Evolutionary conservation across 2,797 vertebrate species (phyloP), one percentile per base, ranked within the genome.

Genomic region (Chanos chanos): DNA sequence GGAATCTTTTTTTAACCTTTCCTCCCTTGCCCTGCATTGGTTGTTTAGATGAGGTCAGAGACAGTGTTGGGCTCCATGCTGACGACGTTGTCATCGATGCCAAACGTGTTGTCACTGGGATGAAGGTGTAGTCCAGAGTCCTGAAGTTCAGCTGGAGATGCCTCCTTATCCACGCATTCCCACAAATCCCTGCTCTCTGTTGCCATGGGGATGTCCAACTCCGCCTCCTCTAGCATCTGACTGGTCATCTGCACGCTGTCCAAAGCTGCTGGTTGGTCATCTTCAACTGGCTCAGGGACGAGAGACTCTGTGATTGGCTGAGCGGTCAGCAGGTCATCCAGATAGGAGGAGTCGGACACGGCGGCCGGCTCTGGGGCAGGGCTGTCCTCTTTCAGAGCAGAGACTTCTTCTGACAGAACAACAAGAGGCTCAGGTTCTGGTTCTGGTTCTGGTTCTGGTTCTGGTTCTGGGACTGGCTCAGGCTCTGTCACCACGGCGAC

Each of bases 21-120:
- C n/a, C n/a, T 69, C 74, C 4, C 76, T 78, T 0, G 68, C 44
- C 28, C 66, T 63, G 44, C 73, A 64, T 66, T 64, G 60, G 57
- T 83, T 80, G 57, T 73, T 73, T 64, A 81, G 66, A 80, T 76
- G 63, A 82, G 61, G 68, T 87, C 83, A 62, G 55, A 48, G 54
- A 79, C 73, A 9, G 76, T 54, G 61, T 81, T 76, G 43, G 72
- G 79, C 16, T 56, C 68, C n/a, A n/a, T 16, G 18, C 24, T 56
- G 18, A 39, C 4, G 0, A 22, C 64, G 36, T 62, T 44, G 18
- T 47, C 63, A 24, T 54, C 58, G 15, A 52, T 30, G 21, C 15
- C 45, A 49, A 77, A 64, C 25, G 66, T 28, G 15, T 68, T 66
- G 40, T 63, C 43, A 12, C 61, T 25, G 3, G 66, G 51, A 8